Evolutionary conservation across 1,140 invertebrate species (phyloP).

Genomic region (Psilanteris sp.): DNA sequence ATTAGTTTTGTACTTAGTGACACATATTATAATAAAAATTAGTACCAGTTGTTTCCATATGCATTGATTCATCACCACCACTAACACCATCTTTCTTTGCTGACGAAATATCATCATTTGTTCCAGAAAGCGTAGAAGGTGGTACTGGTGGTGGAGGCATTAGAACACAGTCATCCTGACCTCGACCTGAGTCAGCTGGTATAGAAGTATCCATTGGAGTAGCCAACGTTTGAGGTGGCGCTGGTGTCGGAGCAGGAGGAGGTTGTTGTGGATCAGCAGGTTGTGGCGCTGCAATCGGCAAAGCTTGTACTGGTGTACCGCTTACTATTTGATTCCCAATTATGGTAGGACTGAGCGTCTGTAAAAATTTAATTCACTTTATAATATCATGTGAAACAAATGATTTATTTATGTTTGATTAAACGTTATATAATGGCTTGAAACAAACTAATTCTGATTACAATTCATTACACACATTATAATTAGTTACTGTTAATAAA

Average conservation of each 20-base stretch:
- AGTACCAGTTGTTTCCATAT: conserved; percentile 49
- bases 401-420: too few species aligned
- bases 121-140: conserved; percentile 31
- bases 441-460: too few species aligned
- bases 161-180: conserved; percentile 67
- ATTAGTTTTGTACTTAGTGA: too few species aligned
- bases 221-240: conserved; percentile 44
- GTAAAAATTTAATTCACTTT: conserved; percentile 4
- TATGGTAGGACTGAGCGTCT: conserved; percentile 71
- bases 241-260: conserved; percentile 60
- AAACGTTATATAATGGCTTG: too few species aligned
- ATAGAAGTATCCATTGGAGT: conserved; percentile 63
- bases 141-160: conserved; percentile 60
- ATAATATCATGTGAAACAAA: too few species aligned
- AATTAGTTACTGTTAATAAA: too few species aligned
- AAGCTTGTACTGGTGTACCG: conserved; percentile 68
- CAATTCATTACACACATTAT: too few species aligned
- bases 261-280: conserved; percentile 66
- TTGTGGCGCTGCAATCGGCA: conserved; percentile 68
- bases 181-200: conserved; percentile 29
- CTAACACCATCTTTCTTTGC: conserved; percentile 67
- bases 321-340: conserved; percentile 76
- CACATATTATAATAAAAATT: not conserved
- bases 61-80: not conserved
- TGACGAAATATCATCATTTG: conserved; percentile 52